These are phyloP conservation scores for Euphonia xanthogaster DNA, from an alignment of 2,797 vertebrate species.

Conservation along the genomic window DNA sequence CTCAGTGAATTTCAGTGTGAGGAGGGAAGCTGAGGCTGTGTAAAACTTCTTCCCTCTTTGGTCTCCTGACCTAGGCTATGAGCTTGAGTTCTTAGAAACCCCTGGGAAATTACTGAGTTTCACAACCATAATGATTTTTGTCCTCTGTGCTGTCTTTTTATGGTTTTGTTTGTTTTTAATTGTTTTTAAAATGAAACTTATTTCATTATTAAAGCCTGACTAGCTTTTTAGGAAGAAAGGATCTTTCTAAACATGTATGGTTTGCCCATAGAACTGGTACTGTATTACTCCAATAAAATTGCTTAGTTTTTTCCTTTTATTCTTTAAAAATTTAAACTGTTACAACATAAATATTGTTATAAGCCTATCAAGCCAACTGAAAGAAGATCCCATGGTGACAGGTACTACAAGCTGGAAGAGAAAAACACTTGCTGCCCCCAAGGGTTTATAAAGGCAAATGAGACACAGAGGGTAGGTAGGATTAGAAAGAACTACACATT, in stretches of 20 bases:
- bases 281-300: neutral
- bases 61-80: neutral
- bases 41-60: neutral
- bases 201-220: neutral
- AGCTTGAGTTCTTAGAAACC: neutral
- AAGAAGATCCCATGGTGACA: neutral
- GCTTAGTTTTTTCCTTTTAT: neutral
- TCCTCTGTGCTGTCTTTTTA: neutral
- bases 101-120: neutral
- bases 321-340: neutral
- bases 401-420: neutral
- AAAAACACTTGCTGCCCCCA: neutral
- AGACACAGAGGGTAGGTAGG: neutral
- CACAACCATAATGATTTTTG: neutral
- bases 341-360: neutral
- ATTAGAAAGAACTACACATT: neutral
- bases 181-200: neutral
- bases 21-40: neutral
- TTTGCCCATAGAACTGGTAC: neutral
- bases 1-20: neutral
- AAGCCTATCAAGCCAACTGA: neutral
- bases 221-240: neutral
- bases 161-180: neutral
- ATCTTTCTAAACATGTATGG: neutral
- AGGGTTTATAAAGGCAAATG: neutral